Conservation (phyloP, 2,888 invertebrate genomes). For the Heliconius charithonia region DNA sequence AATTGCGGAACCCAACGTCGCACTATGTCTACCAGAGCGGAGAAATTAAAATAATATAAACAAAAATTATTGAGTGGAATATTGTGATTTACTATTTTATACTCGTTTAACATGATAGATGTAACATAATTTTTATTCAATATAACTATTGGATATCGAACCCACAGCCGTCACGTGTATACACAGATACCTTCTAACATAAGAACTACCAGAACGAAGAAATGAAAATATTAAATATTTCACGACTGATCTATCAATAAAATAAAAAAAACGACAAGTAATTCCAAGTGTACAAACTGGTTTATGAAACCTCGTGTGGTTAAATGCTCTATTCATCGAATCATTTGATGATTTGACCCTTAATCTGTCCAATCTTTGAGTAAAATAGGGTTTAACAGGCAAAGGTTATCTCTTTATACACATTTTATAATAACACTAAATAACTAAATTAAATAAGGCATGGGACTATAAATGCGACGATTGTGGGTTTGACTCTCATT, state of each 20-base stretch:
- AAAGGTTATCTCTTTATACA: not conserved
- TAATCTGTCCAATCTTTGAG: not conserved
- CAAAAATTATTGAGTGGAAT: not conserved
- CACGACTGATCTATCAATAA: not conserved
- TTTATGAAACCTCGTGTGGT: not conserved
- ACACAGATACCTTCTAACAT: no score
- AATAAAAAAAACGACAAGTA: not conserved
- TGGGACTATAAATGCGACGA: not conserved
- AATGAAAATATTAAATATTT: not conserved
- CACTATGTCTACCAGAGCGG: not conserved
- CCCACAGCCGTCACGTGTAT: no score
- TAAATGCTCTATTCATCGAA: not conserved
- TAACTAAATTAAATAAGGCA: not conserved
- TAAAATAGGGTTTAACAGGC: not conserved
- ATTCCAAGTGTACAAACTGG: not conserved
- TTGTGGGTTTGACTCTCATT: not conserved
- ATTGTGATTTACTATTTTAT: no score
- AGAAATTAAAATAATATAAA: not conserved
- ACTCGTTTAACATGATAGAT: no score
- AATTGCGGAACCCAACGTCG: not conserved
- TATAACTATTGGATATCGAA: no score
- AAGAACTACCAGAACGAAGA: not conserved
- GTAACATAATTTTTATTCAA: no score
- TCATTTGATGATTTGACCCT: slow-evolving; percentile 3
- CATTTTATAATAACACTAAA: not conserved